Base-by-base conservation (phyloP, 2,888 invertebrate genomes). In the Meandrusa payeni region DNA sequence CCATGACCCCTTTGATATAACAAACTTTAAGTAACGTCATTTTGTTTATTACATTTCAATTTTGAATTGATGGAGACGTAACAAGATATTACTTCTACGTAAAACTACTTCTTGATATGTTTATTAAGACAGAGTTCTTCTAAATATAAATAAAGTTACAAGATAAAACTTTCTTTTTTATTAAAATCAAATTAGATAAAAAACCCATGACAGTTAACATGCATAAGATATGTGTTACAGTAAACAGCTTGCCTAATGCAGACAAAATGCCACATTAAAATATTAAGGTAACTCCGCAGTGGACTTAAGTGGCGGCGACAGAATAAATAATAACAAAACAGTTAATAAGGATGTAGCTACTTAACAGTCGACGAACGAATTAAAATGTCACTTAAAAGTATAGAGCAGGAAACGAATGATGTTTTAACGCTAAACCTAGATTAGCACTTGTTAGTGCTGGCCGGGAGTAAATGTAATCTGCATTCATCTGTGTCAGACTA, bases 281-380 rank as follows among this genome's bases (percentile, higher is more conserved):
- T 64, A 59, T 61, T 54, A 58, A 65, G 64, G 67, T 71, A 64
- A 58, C 61, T 61, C 51, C 50, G 51, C 50, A 51, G 52, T 46
- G 59, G 59, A 69, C 68, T 68, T 67, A 69, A 76, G 71, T 69
- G 61, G 61, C 40, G 49, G 51, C 48, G 59, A 64, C 71, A 71
- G 72, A 65, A 67, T 66, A 77, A 77, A 76, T 71, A 76, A 74
- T 79, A 82, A 79, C 70, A 72, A 77, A 81, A 70, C 69, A 52
- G 56, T 72, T 86, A 85, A 87, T 86, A 78, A 87, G 87, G 87
- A 87, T 80, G 82, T 79, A 57, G 54, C 76, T 85, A 82, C 85
- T 86, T 87, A 79, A 59, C 57, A 62, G 65, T 58, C 59, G 57
- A 53, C 66, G 61, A 59, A 69, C 66, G 69, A 78, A 81, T 82